phyloP scores from a whole-genome alignment of 1,140 invertebrate species.

The Stenopsyche tienmushanensis region DNA sequence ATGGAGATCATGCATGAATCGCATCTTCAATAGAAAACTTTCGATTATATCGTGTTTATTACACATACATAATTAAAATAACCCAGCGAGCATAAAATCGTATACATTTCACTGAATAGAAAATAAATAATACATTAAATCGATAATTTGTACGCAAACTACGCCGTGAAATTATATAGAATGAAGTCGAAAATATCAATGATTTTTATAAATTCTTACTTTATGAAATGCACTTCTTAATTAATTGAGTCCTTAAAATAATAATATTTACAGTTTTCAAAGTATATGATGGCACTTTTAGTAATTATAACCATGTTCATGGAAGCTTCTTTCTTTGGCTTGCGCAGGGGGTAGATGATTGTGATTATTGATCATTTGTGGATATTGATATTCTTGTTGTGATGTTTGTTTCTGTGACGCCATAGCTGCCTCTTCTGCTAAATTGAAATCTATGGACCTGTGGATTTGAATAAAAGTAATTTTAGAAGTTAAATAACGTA shows the following conservation, averaged over 20 bases:
- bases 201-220: no score
- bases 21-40: not conserved
- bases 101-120: no score
- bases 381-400: constrained; percentile 23
- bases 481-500: no score
- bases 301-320: constrained; percentile 5
- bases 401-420: not conserved
- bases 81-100: not conserved
- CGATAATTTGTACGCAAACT: no score
- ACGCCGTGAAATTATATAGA: no score
- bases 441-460: constrained; percentile 52
- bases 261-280: not conserved
- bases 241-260: no score
- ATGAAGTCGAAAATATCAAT: no score
- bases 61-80: not conserved
- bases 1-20: no score
- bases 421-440: constrained; percentile 53
- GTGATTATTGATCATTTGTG: constrained; percentile 5
- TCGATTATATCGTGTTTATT: not conserved
- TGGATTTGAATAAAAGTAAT: no score
- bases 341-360: constrained; percentile 2
- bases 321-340: constrained; percentile 16
- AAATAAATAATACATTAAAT: no score
- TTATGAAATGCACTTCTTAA: no score
- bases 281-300: constrained; percentile 18